Evolutionary conservation across 2,888 invertebrate species (phyloP), one percentile per base, ranked within the genome.

Genomic region (Dasysyrphus albostriatus): DNA sequence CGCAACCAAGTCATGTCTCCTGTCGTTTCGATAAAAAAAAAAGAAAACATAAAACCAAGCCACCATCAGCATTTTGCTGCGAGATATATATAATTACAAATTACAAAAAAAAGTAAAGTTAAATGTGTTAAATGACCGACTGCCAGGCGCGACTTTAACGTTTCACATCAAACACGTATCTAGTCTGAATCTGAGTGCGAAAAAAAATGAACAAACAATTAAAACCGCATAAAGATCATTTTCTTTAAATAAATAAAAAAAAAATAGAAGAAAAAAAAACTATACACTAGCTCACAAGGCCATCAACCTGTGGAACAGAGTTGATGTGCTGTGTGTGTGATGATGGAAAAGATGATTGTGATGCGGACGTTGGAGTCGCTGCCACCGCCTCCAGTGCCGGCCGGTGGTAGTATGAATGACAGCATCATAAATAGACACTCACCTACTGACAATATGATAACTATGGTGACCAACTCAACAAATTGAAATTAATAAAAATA

Each of bases 111-210:
- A 72, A 72, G 67, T 14, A 24, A 39, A 65, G 47, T 47, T 34
- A 67, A 67, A 49, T 37, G 83, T 83, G 83, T 79, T 83, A 83
- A 83, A 79, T 83, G 83, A 79, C 83, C 74, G 70, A 83, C 79
- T 83, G 79, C 61, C 49, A 79, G 83, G 83, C 83, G 83, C 74
- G 83, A 79, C 63, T 79, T 6, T 67, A 29, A 49, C 34, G 37
- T 47, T 78, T 74, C 78, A 32, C 78, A 73, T 78, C 74, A 67
- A 58, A 59, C 78, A 59, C 37, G 16, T 59, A 83, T 74, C 73
- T 83, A 67, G 83, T 59, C 49, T 47, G 37, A 47, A 12, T 65
- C 29, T 29, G 29, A 63, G 29, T 5, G 42, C 32, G 44, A 59
- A 42, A 61, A 78, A 59, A 59, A 59, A 61, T 19, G 44, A 63